These are phyloP conservation scores for Allacma fusca DNA, from an alignment of 2,888 invertebrate species.

Conservation along the genomic window DNA sequence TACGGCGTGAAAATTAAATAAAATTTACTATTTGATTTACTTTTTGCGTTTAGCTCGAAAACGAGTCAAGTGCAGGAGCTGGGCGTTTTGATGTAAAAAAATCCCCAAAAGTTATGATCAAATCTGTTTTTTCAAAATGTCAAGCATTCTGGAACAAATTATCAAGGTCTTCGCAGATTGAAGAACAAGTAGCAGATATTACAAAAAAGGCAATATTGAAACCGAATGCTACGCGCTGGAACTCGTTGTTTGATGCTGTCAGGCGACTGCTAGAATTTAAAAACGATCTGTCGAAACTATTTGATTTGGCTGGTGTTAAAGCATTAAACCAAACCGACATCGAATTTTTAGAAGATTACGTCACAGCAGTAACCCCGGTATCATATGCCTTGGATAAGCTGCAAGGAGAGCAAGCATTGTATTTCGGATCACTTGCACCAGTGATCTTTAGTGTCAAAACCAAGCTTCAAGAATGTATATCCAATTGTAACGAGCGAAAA, in stretches of 20 bases:
- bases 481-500: neutral
- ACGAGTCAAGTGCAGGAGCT: neutral
- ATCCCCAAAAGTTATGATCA: too few species aligned
- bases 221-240: neutral
- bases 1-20: too few species aligned
- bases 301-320: neutral
- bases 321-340: neutral
- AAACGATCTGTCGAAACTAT: conserved; percentile 8
- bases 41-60: too few species aligned
- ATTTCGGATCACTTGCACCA: neutral
- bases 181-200: too few species aligned
- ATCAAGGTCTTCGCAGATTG: neutral
- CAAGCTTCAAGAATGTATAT: neutral
- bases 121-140: conserved; percentile 17
- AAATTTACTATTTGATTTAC: too few species aligned
- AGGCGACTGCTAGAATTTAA: neutral
- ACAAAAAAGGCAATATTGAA: too few species aligned
- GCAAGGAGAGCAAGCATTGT: too few species aligned
- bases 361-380: neutral
- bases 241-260: neutral
- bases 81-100: too few species aligned
- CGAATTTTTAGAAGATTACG: neutral
- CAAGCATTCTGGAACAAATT: conserved; percentile 21
- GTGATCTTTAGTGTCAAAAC: neutral
- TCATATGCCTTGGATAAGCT: conserved; percentile 28